Percentiles rank a stretch among this genome's conserved stretches.
Evolutionary conservation across 2,888 invertebrate genomes (phyloP).

Genomic region (Xylota segnis): DNA sequence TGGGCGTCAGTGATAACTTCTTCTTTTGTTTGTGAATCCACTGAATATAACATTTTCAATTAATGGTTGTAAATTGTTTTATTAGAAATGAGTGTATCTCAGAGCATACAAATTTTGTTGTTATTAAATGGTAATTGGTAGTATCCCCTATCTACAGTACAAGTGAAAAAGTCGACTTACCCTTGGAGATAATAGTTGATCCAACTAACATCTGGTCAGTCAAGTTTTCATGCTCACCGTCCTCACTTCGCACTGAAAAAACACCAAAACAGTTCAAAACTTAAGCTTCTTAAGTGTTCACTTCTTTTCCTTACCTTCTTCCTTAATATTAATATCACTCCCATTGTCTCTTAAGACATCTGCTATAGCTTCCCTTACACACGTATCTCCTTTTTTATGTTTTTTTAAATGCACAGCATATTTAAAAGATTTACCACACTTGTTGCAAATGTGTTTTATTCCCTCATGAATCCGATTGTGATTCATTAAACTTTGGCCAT

Average conservation of each 20-base stretch:
- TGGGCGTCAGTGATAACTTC: background rate
- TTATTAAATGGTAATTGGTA: too few relatives aligned
- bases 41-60: background rate
- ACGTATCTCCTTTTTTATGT: constrained; percentile 1
- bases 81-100: too few relatives aligned
- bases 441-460: constrained; percentile 3
- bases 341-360: background rate
- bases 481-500: background rate
- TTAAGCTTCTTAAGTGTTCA: background rate
- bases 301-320: constrained; percentile 11
- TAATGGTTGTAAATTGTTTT: too few relatives aligned
- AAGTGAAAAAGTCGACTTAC: background rate
- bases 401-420: background rate
- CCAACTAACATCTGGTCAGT: constrained; percentile 19
- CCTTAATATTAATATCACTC: constrained; percentile 18
- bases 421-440: constrained; percentile 17
- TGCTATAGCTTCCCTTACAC: background rate
- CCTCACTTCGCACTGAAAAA: background rate
- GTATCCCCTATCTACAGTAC: too few relatives aligned
- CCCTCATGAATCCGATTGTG: constrained; percentile 18
- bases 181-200: background rate
- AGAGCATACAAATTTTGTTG: too few relatives aligned
- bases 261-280: background rate
- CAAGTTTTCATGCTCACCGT: constrained; percentile 3
- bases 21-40: background rate